Conservation (phyloP, 1,140 invertebrate genomes). For the Ips nitidus region DNA sequence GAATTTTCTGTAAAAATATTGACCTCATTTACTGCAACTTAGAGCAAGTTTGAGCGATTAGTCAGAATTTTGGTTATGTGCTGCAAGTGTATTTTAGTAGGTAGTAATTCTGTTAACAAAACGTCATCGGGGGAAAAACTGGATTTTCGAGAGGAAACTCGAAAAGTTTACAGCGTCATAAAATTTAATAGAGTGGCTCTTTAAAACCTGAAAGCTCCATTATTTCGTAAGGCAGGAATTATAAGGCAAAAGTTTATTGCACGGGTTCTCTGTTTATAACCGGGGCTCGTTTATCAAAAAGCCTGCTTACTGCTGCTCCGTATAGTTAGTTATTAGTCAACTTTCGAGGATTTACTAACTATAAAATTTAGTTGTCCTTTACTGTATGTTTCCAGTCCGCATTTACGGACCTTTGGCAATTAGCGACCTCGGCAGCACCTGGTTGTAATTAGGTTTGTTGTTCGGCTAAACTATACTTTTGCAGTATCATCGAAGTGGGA, state of each 20-base stretch:
- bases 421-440: too few relatives aligned
- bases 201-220: constrained; percentile 22
- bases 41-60: too few relatives aligned
- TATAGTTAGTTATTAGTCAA: constrained; percentile 16
- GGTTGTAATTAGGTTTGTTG: too few relatives aligned
- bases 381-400: neutral
- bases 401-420: neutral
- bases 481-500: neutral
- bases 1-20: too few relatives aligned
- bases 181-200: constrained; percentile 23
- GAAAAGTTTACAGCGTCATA: constrained; percentile 16
- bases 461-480: too few relatives aligned
- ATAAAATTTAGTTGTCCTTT: neutral
- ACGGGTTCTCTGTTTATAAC: constrained; percentile 12
- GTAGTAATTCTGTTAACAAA: too few relatives aligned
- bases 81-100: too few relatives aligned
- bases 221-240: constrained; percentile 24
- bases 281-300: constrained; percentile 22
- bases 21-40: too few relatives aligned
- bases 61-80: too few relatives aligned
- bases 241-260: constrained; percentile 29
- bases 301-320: constrained; percentile 14
- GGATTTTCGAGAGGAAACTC: too few relatives aligned
- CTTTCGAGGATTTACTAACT: constrained; percentile 7
- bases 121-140: too few relatives aligned